Evolutionary conservation across 1,140 invertebrate genomes (phyloP).

Genomic region (Arion vulgaris): DNA sequence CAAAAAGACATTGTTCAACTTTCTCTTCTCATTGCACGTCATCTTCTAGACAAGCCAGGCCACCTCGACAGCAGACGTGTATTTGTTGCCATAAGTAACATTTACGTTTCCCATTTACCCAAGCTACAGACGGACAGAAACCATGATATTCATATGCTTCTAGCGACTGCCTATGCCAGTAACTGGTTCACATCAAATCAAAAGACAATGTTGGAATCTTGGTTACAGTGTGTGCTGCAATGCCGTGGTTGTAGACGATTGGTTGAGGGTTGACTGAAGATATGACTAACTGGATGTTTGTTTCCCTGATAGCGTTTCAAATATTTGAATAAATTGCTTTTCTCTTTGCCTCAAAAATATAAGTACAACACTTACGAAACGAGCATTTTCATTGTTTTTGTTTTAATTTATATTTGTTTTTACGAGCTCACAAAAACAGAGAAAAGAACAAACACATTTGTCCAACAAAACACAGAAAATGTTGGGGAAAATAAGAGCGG

Average conservation of each 20-base stretch:
- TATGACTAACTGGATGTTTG: no score
- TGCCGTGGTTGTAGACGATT: conserved; percentile 19
- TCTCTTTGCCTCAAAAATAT: no score
- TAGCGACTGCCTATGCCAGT: conserved; percentile 67
- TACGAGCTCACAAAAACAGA: no score
- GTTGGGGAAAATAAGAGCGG: no score
- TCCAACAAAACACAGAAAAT: no score
- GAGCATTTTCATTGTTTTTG: neutral
- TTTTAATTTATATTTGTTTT: neutral
- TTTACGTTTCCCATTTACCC: conserved; percentile 56
- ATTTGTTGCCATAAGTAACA: conserved; percentile 56
- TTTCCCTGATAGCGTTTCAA: no score
- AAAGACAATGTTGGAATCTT: conserved; percentile 56
- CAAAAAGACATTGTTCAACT: conserved; percentile 61
- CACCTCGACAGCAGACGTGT: conserved; percentile 60
- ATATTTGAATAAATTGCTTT: no score
- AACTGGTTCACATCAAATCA: conserved; percentile 65
- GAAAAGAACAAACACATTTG: no score
- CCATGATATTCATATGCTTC: conserved; percentile 68
- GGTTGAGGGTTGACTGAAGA: neutral
- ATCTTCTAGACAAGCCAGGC: conserved; percentile 58
- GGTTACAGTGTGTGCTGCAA: conserved; percentile 61
- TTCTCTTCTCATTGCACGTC: conserved; percentile 60
- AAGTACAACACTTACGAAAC: no score
- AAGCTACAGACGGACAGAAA: conserved; percentile 49